Base-by-base conservation (phyloP, 2,888 invertebrate species). In the Pherbina coryleti region DNA sequence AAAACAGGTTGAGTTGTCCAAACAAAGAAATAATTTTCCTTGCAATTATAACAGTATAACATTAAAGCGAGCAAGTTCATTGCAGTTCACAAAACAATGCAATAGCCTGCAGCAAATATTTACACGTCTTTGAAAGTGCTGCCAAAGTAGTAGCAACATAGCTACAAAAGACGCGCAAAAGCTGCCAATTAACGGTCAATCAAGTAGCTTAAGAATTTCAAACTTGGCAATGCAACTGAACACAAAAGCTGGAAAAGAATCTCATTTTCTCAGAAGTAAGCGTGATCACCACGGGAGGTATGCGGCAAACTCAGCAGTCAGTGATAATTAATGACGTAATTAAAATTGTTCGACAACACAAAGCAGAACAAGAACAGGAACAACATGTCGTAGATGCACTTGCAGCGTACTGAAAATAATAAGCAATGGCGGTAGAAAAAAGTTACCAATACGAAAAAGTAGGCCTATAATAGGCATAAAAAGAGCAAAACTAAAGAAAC, bases 271-370 rank as follows among this genome's bases (percentile, higher is more conserved):
- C 44, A 11, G 44, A 44, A 44, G 14, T 1, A 44, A 11, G 44
- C 44, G 11, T 44, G 44, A 44, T 11, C 44, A 11, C 57, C 22
- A 9, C 57, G 25, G 28, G 57, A 28, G n/a, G 64, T 5, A 55
- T n/a, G 31, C 31, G 31, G 31, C n/a, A 28, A 34, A n/a, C n/a
- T n/a, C 34, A 31, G 5, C 34, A 14, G 31, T 34, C n/a, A 34
- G 22, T 25, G 51, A 17, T 34, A 62, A 73, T 62, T 60, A 60
- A 73, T 62, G 60, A 60, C 28, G 60, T 60, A 73, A 73, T 73
- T 73, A 73, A 73, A 73, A 62, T 7, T 62, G 44, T 49, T 25
- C 5, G 3, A 25, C 11, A 60, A 25, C 57, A 0, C 57, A 28
- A 22, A 60, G 7, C 11, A 60, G 57, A 60, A 60, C 11, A 28